Evolutionary conservation across 2,113 vertebrate species (phyloP).

Genomic region (Cyprinodon variegatus): DNA sequence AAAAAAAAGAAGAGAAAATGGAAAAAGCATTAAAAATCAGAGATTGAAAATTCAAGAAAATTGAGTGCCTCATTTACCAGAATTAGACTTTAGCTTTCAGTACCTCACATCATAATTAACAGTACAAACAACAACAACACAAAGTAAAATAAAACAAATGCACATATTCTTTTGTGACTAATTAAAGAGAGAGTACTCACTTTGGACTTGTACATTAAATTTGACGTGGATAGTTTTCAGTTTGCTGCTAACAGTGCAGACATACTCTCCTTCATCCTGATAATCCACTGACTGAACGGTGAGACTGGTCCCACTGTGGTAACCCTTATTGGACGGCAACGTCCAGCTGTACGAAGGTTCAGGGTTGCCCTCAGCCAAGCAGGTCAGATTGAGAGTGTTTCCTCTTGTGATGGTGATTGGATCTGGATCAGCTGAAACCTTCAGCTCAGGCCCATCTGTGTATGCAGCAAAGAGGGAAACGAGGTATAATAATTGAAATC

Average conservation of each 20-base stretch:
- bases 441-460: constrained; percentile 26
- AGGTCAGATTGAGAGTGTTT: constrained; percentile 30
- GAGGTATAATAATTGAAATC: neutral
- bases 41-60: neutral
- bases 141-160: too few species aligned
- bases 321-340: accelerated
- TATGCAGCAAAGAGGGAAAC: neutral
- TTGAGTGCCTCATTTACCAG: too few species aligned
- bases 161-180: too few species aligned
- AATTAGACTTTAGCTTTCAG: too few species aligned
- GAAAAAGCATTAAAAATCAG: neutral
- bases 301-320: accelerated
- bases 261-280: constrained; percentile 30
- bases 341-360: constrained; percentile 46
- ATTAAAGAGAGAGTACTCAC: constrained; percentile 26
- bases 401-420: neutral
- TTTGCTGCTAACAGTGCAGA: constrained; percentile 14
- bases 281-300: neutral
- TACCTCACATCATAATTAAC: too few species aligned
- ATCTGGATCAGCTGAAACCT: accelerated
- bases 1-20: neutral
- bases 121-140: too few species aligned
- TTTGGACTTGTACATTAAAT: constrained; percentile 20
- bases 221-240: accelerated
- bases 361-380: constrained; percentile 52